Base-by-base conservation (phyloP, 2,888 invertebrate species). In the Drosophila multiciliata region DNA sequence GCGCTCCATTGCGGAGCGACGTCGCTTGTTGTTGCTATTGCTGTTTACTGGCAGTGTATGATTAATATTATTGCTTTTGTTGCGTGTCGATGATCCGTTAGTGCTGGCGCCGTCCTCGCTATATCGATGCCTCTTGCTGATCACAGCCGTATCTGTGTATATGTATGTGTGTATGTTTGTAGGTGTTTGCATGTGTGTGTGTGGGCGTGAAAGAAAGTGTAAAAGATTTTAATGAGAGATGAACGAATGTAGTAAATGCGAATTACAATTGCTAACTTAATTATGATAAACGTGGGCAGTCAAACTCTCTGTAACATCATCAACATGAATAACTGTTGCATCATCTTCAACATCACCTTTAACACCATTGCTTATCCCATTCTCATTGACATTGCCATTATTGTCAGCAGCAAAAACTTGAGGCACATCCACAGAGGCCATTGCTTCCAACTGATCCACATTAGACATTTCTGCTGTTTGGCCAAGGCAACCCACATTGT, bases 1-100 rank as follows among this genome's bases (percentile, higher is more conserved):
- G 17, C 83, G 69, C 55, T 87, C 88, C 54, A 87, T 68, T 54
- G 93, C 89, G 5, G 94, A 94, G 80, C 94, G 94, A 54, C 94
- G 92, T 35, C 94, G 90, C 9, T 91, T 92, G 49, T 65, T 77
- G 55, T 48, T 70, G 38, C n/a, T 70, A 45, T 58, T 81, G 73
- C 65, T 85, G 57, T 66, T 76, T 61, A 68, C 66, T 88, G 86
- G 88, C 86, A 87, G 88, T 86, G 86, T 61, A 52, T 82, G 71
- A 72, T 83, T 88, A 77, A 80, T 82, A 72, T 86, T 88, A 82
- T 88, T 85, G 87, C 87, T 85, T 84, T 80, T 85, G 76, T 80
- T 87, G 75, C 87, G 87, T 45, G 68, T 79, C 55, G 66, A 55
- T 62, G 75, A 79, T 62, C 69, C 75, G 62, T 69, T 73, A 32